phyloP scores from a whole-genome alignment of 2,797 vertebrate genomes.

The Crocodylus rhombifer region DNA sequence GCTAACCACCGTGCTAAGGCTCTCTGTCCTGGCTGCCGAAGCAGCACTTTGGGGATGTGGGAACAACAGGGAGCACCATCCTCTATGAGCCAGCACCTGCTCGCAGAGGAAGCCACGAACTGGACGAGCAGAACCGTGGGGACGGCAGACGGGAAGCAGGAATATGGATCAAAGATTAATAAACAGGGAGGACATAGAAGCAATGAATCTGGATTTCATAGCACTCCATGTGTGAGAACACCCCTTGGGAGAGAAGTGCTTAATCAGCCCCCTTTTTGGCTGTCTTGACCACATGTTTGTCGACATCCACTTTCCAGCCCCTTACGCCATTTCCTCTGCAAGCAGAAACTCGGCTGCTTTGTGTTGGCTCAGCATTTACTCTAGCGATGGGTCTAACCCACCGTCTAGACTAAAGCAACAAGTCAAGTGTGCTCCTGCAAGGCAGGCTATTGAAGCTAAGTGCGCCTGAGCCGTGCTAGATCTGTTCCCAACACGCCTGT shows the following conservation, averaged over 20 bases:
- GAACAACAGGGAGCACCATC: neutral
- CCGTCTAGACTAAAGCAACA: too few relatives aligned
- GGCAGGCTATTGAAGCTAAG: neutral
- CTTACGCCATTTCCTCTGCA: neutral
- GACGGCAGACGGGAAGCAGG: too few relatives aligned
- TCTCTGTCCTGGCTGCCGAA: neutral
- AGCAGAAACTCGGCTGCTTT: neutral
- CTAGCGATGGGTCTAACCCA: neutral
- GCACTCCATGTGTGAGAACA: neutral
- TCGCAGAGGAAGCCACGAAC: too few relatives aligned
- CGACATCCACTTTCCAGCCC: neutral
- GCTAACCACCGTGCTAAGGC: neutral
- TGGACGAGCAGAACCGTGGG: too few relatives aligned
- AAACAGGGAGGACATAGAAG: too few relatives aligned
- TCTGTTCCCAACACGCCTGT: neutral
- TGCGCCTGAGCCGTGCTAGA: neutral
- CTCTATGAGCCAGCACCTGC: too few relatives aligned
- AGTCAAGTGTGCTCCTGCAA: neutral
- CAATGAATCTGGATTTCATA: neutral
- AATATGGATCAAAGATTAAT: too few relatives aligned
- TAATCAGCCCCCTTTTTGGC: neutral
- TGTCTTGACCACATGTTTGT: neutral
- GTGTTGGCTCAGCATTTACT: neutral
- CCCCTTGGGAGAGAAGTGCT: neutral
- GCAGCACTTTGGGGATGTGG: neutral